Percentiles rank a stretch among this genome's conserved stretches.
phyloP scores from a whole-genome alignment of 2,113 vertebrate genomes.

The Chaetura pelagica region DNA sequence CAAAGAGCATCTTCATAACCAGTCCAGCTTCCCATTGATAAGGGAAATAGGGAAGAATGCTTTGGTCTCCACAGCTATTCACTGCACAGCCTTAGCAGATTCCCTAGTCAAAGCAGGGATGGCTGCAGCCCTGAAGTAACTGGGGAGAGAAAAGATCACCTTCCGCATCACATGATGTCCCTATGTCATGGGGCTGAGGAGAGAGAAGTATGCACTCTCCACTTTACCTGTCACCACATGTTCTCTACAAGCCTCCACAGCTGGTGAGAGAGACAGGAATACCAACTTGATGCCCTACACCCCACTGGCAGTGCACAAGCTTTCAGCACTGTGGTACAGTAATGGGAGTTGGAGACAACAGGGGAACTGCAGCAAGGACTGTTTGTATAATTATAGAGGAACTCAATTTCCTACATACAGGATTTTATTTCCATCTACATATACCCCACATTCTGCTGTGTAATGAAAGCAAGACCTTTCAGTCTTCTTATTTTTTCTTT shows the following conservation, averaged over 20 bases:
- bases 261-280: neutral
- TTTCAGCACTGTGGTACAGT: neutral
- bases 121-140: neutral
- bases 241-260: neutral
- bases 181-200: neutral
- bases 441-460: neutral
- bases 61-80: neutral
- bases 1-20: neutral
- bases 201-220: neutral
- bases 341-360: neutral
- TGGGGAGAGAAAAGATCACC: neutral
- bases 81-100: neutral
- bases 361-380: neutral
- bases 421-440: neutral
- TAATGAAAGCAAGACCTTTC: neutral
- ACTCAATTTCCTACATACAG: neutral
- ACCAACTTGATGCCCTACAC: neutral
- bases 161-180: neutral
- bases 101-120: neutral
- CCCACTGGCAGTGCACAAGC: rapidly evolving
- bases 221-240: neutral
- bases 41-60: neutral
- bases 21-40: neutral
- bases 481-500: neutral
- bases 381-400: neutral